Conservation (phyloP, 2,113 vertebrate species). For the Odocoileus hemionus region DNA sequence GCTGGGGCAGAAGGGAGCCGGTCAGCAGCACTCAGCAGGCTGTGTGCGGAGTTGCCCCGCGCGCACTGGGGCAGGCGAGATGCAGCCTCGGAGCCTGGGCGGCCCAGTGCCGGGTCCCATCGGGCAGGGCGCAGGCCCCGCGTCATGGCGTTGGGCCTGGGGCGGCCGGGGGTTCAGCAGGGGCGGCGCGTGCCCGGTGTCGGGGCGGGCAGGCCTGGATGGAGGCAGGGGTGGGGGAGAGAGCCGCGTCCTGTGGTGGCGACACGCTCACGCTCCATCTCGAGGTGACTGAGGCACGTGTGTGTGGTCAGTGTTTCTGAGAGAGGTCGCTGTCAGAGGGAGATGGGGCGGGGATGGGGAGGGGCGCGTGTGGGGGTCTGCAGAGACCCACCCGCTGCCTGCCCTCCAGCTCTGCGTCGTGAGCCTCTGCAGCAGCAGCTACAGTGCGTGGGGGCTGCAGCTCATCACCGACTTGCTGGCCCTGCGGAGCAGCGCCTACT, state of each 20-base stretch:
- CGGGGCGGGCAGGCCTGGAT: neutral
- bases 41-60: accelerated
- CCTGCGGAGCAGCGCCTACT: slow-evolving; percentile 92
- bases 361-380: neutral
- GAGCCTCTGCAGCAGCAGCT: slow-evolving; percentile 90
- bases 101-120: accelerated
- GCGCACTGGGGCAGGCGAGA: no score
- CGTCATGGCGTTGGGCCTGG: neutral
- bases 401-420: slow-evolving; percentile 92
- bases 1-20: neutral
- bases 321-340: neutral
- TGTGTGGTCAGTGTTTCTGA: neutral
- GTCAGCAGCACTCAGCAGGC: neutral
- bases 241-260: neutral
- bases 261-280: neutral
- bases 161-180: neutral
- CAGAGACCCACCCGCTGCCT: neutral
- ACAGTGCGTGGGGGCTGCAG: slow-evolving; percentile 92
- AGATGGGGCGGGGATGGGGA: accelerated
- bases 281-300: neutral
- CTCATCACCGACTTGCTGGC: slow-evolving; percentile 89
- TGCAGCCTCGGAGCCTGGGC: accelerated
- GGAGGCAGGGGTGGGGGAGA: neutral
- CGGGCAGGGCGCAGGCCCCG: accelerated
- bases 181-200: accelerated